These are phyloP conservation scores for Ecdyonurus torrentis DNA, from an alignment of 2,888 invertebrate genomes.

Conservation along the genomic window DNA sequence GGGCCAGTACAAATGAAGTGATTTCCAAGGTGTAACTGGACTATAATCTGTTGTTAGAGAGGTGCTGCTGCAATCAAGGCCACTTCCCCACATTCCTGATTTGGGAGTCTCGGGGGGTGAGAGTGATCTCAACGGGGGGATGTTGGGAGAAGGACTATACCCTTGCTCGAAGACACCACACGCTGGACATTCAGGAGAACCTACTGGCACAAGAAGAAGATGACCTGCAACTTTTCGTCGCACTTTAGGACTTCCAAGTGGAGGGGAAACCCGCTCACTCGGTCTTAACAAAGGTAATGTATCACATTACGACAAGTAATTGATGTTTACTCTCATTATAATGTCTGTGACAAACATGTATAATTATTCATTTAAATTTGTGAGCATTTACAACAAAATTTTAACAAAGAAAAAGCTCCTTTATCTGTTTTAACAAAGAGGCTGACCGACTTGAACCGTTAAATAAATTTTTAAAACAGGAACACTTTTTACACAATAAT, in stretches of 20 bases:
- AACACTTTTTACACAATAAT: too few relatives aligned
- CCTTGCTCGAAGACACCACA: constrained; percentile 28
- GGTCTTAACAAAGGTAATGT: constrained; percentile 79
- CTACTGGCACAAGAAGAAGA: constrained; percentile 77
- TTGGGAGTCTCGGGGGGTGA: constrained; percentile 32
- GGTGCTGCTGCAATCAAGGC: constrained; percentile 82
- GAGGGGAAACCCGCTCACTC: constrained; percentile 94
- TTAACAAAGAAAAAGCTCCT: neutral
- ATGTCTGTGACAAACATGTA: too few relatives aligned
- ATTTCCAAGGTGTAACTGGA: too few relatives aligned
- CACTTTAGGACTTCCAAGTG: constrained; percentile 95
- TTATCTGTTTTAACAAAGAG: constrained; percentile 36
- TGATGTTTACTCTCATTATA: too few relatives aligned
- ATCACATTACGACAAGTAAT: too few relatives aligned
- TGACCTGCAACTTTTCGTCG: constrained; percentile 92
- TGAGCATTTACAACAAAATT: too few relatives aligned
- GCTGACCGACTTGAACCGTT: too few relatives aligned
- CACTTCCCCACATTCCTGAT: constrained; percentile 84
- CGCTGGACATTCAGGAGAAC: constrained; percentile 95
- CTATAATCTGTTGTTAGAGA: constrained; percentile 47
- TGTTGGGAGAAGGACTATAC: constrained; percentile 8
- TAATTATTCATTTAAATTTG: too few relatives aligned
- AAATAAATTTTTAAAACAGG: too few relatives aligned
- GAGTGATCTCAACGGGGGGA: too few relatives aligned
- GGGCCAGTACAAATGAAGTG: too few relatives aligned